Percentiles rank a stretch among this genome's conserved stretches.
These are phyloP conservation scores for Drosophila kohkoa DNA, from an alignment of 1,140 invertebrate genomes.

Conservation along the genomic window DNA sequence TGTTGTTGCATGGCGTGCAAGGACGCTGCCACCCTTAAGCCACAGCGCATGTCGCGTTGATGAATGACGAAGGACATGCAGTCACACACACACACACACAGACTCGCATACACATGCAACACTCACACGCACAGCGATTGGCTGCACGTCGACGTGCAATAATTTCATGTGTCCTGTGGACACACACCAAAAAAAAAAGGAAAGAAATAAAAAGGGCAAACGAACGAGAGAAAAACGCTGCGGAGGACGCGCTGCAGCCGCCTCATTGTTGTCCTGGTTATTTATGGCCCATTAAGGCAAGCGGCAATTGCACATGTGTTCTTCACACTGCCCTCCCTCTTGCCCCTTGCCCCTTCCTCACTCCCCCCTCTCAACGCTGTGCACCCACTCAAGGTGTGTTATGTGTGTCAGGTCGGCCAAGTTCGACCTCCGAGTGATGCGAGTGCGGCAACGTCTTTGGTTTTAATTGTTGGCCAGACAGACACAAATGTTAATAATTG, in stretches of 20 bases:
- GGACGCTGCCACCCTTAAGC: conserved; percentile 71
- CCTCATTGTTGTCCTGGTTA: conserved; percentile 79
- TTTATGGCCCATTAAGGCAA: conserved; percentile 82
- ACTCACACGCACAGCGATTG: conserved; percentile 71
- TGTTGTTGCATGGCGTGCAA: conserved; percentile 24
- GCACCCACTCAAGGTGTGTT: conserved; percentile 40
- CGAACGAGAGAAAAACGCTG: conserved; percentile 13
- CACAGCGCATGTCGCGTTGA: conserved; percentile 68
- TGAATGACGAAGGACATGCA: conserved; percentile 79
- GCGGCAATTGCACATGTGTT: conserved; percentile 83
- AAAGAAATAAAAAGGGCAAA: conserved; percentile 17
- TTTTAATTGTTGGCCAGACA: conserved; percentile 66
- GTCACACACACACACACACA: conserved; percentile 53
- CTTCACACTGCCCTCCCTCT: conserved; percentile 58
- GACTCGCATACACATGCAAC: conserved; percentile 57
- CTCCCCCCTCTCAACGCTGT: not conserved
- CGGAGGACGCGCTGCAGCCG: conserved; percentile 65
- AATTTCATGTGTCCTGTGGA: conserved; percentile 71
- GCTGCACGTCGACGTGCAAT: conserved; percentile 80
- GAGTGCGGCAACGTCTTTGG: conserved; percentile 36
- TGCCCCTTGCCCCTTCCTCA: not conserved
- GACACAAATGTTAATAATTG: conserved; percentile 79
- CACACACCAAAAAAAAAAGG: conserved; percentile 41
- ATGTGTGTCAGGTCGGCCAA: conserved; percentile 65
- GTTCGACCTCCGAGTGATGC: conserved; percentile 38